These are phyloP conservation scores for Panthera uncia DNA, from an alignment of 2,113 vertebrate genomes.

Conservation along the genomic window DNA sequence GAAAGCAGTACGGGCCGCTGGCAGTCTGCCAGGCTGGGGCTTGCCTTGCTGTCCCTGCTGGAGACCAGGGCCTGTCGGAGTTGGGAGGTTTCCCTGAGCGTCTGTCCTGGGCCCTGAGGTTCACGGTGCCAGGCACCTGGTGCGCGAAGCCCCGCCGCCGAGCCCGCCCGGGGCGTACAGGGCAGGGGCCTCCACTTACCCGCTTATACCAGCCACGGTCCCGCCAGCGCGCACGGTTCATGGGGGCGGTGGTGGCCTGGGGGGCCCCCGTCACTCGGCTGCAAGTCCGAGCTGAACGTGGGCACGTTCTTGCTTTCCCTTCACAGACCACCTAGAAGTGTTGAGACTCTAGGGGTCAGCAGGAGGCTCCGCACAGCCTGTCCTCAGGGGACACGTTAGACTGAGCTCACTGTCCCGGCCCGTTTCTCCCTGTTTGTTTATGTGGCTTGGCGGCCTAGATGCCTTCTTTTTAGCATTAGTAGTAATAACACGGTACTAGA, in stretches of 20 bases:
- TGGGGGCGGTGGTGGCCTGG: accelerated
- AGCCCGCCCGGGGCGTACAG: background rate
- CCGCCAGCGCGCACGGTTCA: accelerated
- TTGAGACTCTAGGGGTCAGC: background rate
- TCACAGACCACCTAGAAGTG: no score
- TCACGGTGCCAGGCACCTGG: background rate
- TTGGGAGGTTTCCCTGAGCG: background rate
- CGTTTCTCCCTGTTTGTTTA: background rate
- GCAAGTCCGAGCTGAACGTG: background rate
- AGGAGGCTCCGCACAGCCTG: background rate
- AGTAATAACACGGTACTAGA: no score
- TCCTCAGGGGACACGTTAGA: background rate
- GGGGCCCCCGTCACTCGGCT: background rate
- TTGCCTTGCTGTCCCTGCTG: background rate
- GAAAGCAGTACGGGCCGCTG: no score
- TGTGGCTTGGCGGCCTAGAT: background rate
- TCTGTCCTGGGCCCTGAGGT: background rate
- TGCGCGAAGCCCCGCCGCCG: accelerated
- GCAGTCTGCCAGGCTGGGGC: background rate
- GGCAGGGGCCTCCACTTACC: background rate
- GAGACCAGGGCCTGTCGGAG: background rate
- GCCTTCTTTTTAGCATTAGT: background rate
- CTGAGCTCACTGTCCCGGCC: background rate
- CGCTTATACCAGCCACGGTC: background rate
- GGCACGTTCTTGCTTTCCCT: background rate